Evolutionary conservation across 2,113 vertebrate species (phyloP).

Genomic region (Tupaia tana): DNA sequence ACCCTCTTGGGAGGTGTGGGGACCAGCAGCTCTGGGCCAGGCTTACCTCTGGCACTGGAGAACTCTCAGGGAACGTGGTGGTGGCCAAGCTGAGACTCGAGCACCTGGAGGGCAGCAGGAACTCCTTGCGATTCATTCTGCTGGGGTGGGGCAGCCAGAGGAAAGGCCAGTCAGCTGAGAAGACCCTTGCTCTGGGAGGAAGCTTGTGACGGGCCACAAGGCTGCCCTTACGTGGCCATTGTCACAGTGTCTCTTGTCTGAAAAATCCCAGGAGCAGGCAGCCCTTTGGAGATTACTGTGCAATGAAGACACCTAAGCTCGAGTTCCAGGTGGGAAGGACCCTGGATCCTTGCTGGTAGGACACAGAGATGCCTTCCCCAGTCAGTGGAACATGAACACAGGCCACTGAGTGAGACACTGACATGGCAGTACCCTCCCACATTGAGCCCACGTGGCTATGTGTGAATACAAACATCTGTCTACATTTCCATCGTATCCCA

Average conservation of each 20-base stretch:
- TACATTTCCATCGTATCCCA: not conserved
- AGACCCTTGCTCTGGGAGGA: not conserved
- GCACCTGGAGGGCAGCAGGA: not conserved
- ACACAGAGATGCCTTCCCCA: not conserved
- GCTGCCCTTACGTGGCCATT: not conserved
- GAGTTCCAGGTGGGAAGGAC: fast-evolving
- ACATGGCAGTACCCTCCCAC: no score
- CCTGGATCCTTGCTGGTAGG: not conserved
- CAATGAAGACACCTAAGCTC: not conserved
- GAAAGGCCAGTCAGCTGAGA: not conserved
- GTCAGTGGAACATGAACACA: not conserved
- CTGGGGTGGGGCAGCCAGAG: not conserved
- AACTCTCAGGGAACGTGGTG: fast-evolving
- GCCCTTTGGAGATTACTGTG: not conserved
- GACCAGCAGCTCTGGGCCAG: no score
- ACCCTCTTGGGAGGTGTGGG: not conserved
- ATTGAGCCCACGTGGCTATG: no score
- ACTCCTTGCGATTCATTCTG: not conserved
- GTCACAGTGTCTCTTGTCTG: not conserved
- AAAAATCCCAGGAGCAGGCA: not conserved
- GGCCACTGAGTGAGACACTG: not conserved
- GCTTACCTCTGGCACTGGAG: fast-evolving
- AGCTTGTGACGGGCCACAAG: fast-evolving
- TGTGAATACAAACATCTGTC: no score
- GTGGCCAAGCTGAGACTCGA: not conserved